Base-by-base conservation (phyloP, 1,140 invertebrate genomes). In the Neomicropteryx cornuta region DNA sequence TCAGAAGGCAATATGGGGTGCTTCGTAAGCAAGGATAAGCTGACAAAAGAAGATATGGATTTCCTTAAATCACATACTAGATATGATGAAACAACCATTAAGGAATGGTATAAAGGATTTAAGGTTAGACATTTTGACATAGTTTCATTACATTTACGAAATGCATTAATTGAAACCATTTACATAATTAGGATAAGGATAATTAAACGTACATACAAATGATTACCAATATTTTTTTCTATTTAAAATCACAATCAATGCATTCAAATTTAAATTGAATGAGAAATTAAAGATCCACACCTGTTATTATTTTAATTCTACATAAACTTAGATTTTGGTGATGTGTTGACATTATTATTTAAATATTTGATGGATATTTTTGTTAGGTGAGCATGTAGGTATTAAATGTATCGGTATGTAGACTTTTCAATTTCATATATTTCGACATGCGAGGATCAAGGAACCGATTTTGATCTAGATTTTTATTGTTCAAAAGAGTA, bases 101-200 rank as follows among this genome's bases (percentile, higher is more conserved):
- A 94, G 63, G 92, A 96, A 70, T 97, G 92, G 92, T 96, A 96
- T 66, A 96, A 95, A 75, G 88, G 88, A 60, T 95, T 97, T 64
- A 90, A 90, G 85, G 88, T 92, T 66, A 77, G 76, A 51, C 52
- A 16, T 43, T 17, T n/a, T n/a, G n/a, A n/a, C n/a, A n/a, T n/a
- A n/a, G n/a, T 48, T 31, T 36, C 19, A 28, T 5, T 17, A 36
- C 14, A 19, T n/a, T 19, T 17, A 3, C 16, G 11, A 21, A 21
- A 13, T 16, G 22, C 30, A 31, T 5, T 14, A 14, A 13, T 14
- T 14, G 18, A 14, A 31, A 6, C 5, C 18, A 13, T 8, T 27
- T 27, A 27, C n/a, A 8, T 27, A n/a, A 27, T 27, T 8, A 8
- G 24, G 24, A 27, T 27, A 17, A 14, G 13, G 18, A 14, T 31